A percentile compares a stretch with the other conserved stretches of the same genome.
Conservation (phyloP, 1,140 invertebrate species). For the Procambarus virginalis region DNA sequence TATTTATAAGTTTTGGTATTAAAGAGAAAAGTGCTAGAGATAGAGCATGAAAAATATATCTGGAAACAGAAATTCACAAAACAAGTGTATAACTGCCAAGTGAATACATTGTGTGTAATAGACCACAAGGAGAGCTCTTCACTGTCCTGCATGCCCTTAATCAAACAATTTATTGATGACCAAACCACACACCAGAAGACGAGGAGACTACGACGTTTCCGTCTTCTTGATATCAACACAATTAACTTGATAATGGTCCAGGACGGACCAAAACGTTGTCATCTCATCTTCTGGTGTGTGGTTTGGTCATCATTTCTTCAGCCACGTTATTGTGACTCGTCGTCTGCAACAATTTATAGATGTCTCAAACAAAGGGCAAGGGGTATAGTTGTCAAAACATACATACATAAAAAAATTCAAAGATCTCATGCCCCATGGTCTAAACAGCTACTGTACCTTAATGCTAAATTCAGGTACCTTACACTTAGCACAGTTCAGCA, state of each 20-base stretch:
- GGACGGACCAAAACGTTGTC: no score
- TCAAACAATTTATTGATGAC: background rate
- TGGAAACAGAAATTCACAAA: constrained; percentile 36
- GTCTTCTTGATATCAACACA: no score
- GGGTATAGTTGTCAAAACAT: background rate
- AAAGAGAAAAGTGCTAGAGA: no score
- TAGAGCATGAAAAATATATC: background rate
- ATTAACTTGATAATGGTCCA: no score
- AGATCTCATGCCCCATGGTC: constrained; percentile 41
- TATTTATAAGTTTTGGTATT: no score
- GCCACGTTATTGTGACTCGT: no score
- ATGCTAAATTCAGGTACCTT: constrained; percentile 64
- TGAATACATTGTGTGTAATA: constrained; percentile 32
- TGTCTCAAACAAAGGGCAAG: background rate
- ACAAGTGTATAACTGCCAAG: constrained; percentile 11
- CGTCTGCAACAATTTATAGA: background rate
- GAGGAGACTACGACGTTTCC: background rate
- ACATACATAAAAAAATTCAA: background rate
- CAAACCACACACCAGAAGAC: background rate
- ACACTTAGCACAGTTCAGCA: constrained; percentile 59
- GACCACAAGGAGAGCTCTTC: constrained; percentile 30
- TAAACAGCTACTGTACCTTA: constrained; percentile 54
- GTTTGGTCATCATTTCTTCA: no score
- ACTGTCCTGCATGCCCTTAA: constrained; percentile 21
- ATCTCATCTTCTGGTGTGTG: no score